Conservation (phyloP, 2,797 vertebrate species). For the Muscicapa comitata region DNA sequence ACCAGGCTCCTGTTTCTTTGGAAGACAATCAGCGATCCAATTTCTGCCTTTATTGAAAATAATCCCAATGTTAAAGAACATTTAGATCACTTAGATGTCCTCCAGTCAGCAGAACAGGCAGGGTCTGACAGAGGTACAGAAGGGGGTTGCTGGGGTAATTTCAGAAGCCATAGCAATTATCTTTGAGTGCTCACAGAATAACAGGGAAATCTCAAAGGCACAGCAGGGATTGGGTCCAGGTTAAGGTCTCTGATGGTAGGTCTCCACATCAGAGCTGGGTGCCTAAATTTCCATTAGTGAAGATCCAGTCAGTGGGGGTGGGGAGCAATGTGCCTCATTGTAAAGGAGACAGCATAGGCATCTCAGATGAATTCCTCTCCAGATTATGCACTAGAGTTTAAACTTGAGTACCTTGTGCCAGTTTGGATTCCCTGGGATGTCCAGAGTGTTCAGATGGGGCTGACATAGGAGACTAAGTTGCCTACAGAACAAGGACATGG, state of each 20-base stretch:
- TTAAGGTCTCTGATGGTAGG: background rate
- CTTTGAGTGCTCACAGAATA: background rate
- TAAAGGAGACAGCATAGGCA: background rate
- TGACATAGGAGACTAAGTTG: background rate
- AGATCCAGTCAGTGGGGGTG: background rate
- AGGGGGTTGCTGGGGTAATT: background rate
- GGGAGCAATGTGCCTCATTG: background rate
- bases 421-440: background rate
- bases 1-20: background rate
- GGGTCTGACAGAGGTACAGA: background rate
- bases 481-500: fast-evolving
- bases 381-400: background rate
- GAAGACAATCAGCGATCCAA: background rate
- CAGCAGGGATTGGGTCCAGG: background rate
- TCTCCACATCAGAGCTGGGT: background rate
- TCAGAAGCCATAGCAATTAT: background rate
- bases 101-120: background rate
- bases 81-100: background rate
- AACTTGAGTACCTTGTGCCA: background rate
- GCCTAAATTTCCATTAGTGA: background rate
- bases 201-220: background rate
- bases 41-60: background rate
- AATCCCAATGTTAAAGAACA: background rate
- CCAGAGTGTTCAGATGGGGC: background rate
- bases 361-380: background rate